Conservation (phyloP, 2,888 invertebrate genomes). For the Plebejus melissa region DNA sequence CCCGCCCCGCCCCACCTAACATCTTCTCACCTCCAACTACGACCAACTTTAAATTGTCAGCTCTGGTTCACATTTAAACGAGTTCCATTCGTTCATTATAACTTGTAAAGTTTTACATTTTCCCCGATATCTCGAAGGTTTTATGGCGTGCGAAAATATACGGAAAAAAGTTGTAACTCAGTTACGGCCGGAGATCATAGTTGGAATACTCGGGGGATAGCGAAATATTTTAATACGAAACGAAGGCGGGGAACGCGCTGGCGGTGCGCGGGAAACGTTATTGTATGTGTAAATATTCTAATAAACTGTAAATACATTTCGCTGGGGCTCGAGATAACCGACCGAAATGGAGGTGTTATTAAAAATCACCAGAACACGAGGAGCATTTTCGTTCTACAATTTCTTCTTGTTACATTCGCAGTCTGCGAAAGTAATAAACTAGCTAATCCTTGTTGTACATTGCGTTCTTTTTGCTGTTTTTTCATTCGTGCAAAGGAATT, state of each 20-base stretch:
- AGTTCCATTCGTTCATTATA: constrained; percentile 65
- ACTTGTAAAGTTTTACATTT: constrained; percentile 48
- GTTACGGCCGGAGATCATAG: constrained; percentile 28
- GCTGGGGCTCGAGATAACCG: constrained; percentile 7
- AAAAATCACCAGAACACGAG: constrained; percentile 7
- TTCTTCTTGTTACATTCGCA: not conserved
- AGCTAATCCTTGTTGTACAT: constrained; percentile 1
- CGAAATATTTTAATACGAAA: constrained; percentile 52
- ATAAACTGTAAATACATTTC: constrained; percentile 17
- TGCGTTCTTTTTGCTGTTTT: constrained; percentile 2
- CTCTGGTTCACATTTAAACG: constrained; percentile 57
- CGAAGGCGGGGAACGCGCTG: constrained; percentile 43
- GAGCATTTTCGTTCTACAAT: constrained; percentile 8
- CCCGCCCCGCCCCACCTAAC: constrained; percentile 39
- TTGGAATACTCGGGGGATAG: constrained; percentile 39
- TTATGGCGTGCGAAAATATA: constrained; percentile 26
- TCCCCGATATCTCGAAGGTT: constrained; percentile 20
- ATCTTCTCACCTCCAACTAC: constrained; percentile 61
- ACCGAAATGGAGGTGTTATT: constrained; percentile 10
- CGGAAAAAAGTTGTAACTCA: constrained; percentile 29
- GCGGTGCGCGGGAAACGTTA: constrained; percentile 29
- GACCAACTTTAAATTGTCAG: constrained; percentile 74
- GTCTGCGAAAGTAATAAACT: constrained; percentile 11
- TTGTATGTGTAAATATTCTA: constrained; percentile 29
- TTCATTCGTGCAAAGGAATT: constrained; percentile 4